phyloP scores from a whole-genome alignment of 2,888 invertebrate genomes.

The Congeria kusceri region DNA sequence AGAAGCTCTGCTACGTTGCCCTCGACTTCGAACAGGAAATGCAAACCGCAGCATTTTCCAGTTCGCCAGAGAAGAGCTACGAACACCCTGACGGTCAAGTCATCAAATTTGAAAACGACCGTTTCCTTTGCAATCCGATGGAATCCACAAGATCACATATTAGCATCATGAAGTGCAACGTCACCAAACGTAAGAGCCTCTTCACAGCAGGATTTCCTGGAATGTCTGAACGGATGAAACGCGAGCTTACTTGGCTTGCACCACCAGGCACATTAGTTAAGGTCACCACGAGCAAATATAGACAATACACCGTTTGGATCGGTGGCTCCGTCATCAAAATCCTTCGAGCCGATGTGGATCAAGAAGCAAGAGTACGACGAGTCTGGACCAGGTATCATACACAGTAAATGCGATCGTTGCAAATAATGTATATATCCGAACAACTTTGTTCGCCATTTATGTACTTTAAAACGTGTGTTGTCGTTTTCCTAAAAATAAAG shows the following conservation, averaged over 20 bases:
- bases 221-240: not conserved
- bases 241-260: not conserved
- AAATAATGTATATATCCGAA: too few relatives aligned
- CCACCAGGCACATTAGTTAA: not conserved
- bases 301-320: too few relatives aligned
- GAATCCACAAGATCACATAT: not conserved
- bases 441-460: too few relatives aligned
- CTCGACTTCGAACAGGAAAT: not conserved
- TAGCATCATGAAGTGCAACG: not conserved
- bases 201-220: not conserved
- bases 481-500: too few relatives aligned
- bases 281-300: not conserved
- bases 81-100: not conserved
- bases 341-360: too few relatives aligned
- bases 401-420: too few relatives aligned
- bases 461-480: too few relatives aligned
- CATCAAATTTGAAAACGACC: not conserved
- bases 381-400: too few relatives aligned
- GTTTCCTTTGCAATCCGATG: not conserved
- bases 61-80: not conserved
- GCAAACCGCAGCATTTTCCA: slow-evolving; percentile 26
- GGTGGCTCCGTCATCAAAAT: too few relatives aligned
- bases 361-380: too few relatives aligned
- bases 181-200: not conserved
- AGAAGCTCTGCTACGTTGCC: not conserved